Evolutionary conservation across 2,797 vertebrate genomes (phyloP).

Genomic region (Gymnodraco acuticeps): DNA sequence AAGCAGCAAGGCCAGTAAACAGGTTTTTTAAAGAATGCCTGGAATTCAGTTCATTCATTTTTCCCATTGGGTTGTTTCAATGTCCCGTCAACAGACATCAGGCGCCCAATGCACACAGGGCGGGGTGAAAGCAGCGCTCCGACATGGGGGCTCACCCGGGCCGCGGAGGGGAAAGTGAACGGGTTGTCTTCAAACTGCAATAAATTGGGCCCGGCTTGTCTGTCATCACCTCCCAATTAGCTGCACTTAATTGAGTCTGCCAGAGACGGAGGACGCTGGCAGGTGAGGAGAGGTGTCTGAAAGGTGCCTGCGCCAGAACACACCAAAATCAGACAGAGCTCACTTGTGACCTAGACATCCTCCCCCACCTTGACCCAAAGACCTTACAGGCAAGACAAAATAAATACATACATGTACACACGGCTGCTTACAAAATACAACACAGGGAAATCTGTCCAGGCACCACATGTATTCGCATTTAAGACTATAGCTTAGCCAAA

Average conservation of each 20-base stretch:
- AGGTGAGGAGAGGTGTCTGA: slow-evolving; percentile 83
- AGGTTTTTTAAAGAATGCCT: slow-evolving; percentile 42
- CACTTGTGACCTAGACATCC: slow-evolving; percentile 67
- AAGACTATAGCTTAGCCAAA: neutral
- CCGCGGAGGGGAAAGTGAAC: slow-evolving; percentile 65
- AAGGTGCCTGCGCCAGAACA: slow-evolving; percentile 71
- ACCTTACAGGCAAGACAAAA: slow-evolving; percentile 27
- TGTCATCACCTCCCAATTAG: slow-evolving; percentile 89
- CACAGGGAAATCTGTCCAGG: neutral
- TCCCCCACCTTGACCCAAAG: slow-evolving; percentile 46
- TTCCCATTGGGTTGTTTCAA: slow-evolving; percentile 35
- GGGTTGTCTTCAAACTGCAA: slow-evolving; percentile 78
- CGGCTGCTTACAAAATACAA: slow-evolving; percentile 17
- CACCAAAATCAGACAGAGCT: slow-evolving; percentile 56
- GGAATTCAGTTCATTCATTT: slow-evolving; percentile 41
- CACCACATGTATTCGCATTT: neutral
- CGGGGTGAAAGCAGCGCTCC: slow-evolving; percentile 40
- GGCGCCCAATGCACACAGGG: slow-evolving; percentile 53
- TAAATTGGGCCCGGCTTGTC: slow-evolving; percentile 78
- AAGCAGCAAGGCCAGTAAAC: slow-evolving; percentile 17
- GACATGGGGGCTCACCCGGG: slow-evolving; percentile 65
- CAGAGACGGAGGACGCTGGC: slow-evolving; percentile 82
- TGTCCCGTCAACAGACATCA: slow-evolving; percentile 49
- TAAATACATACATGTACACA: slow-evolving; percentile 17
- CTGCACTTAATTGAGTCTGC: slow-evolving; percentile 82